Evolutionary conservation across 1,140 invertebrate genomes (phyloP).

Genomic region (Oncopodura yosiiana): DNA sequence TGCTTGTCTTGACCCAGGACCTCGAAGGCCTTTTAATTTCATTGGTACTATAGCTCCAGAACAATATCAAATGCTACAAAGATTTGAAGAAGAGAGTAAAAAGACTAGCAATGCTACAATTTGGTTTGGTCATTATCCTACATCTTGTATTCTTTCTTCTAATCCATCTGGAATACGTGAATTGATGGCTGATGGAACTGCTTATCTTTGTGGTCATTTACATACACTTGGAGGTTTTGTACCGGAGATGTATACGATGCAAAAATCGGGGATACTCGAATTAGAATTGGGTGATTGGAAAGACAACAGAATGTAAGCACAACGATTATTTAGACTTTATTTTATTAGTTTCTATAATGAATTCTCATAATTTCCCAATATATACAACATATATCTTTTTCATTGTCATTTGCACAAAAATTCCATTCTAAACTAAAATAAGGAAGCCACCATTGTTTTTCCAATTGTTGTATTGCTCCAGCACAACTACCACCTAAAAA

Average conservation of each 20-base stretch:
- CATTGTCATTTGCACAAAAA: not conserved
- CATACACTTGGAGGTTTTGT: slow-evolving; percentile 68
- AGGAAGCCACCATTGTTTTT: slow-evolving; percentile 5
- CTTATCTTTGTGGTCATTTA: slow-evolving; percentile 86
- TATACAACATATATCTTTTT: not conserved
- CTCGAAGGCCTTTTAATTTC: slow-evolving; percentile 83
- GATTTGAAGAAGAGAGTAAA: slow-evolving; percentile 44
- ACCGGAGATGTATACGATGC: slow-evolving; percentile 76
- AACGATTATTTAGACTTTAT: not conserved
- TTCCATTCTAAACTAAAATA: not conserved
- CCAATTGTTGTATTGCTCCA: not conserved
- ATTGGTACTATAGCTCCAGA: slow-evolving; percentile 60
- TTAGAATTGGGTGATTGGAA: slow-evolving; percentile 90
- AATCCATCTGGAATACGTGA: slow-evolving; percentile 44
- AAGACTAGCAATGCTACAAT: slow-evolving; percentile 54
- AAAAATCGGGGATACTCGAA: slow-evolving; percentile 60
- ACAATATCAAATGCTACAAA: slow-evolving; percentile 48
- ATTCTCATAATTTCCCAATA: slow-evolving; percentile 3
- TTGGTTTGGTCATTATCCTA: slow-evolving; percentile 90
- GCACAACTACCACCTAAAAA: not conserved
- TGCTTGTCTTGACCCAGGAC: slow-evolving; percentile 71
- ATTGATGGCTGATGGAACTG: slow-evolving; percentile 50
- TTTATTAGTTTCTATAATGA: not conserved
- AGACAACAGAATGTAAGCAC: slow-evolving; percentile 70
- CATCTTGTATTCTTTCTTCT: slow-evolving; percentile 67